Conservation (phyloP, 2,888 invertebrate genomes). For the Callyntrura guangdongensis region DNA sequence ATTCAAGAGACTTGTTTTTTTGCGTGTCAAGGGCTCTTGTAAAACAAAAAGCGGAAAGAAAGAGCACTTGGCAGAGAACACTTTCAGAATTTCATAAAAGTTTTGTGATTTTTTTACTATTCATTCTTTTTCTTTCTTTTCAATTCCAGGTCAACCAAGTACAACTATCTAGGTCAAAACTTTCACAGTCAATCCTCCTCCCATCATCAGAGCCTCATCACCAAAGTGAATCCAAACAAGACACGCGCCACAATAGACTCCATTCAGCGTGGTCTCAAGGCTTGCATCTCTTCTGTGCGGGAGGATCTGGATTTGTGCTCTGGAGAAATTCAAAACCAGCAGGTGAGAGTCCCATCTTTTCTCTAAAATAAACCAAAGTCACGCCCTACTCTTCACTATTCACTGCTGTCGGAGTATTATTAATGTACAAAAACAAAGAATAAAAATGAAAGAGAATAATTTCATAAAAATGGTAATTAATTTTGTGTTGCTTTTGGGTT, state of each 20-base stretch:
- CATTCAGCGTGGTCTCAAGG: conserved; percentile 72
- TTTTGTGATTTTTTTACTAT: not conserved
- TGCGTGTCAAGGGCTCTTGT: not conserved
- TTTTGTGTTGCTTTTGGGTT: no score
- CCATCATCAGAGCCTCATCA: conserved; percentile 62
- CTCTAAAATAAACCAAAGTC: not conserved
- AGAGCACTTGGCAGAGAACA: no score
- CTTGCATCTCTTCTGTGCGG: conserved; percentile 60
- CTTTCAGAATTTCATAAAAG: no score
- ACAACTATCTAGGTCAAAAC: conserved; percentile 77
- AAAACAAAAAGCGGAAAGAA: not conserved
- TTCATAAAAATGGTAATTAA: no score
- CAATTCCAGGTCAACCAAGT: conserved; percentile 74
- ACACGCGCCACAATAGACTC: conserved; percentile 67
- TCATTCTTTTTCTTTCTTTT: conserved; percentile 35
- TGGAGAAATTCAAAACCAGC: conserved; percentile 75
- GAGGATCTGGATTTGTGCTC: conserved; percentile 67
- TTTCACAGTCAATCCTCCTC: conserved; percentile 65
- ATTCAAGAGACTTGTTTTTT: no score
- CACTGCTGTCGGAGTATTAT: not conserved
- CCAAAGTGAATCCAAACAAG: conserved; percentile 78
- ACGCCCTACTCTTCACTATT: not conserved
- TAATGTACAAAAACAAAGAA: no score
- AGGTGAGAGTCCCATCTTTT: conserved; percentile 49
- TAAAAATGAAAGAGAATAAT: no score